These are phyloP conservation scores for Folsomia candida DNA, from an alignment of 2,888 invertebrate species.

Conservation along the genomic window DNA sequence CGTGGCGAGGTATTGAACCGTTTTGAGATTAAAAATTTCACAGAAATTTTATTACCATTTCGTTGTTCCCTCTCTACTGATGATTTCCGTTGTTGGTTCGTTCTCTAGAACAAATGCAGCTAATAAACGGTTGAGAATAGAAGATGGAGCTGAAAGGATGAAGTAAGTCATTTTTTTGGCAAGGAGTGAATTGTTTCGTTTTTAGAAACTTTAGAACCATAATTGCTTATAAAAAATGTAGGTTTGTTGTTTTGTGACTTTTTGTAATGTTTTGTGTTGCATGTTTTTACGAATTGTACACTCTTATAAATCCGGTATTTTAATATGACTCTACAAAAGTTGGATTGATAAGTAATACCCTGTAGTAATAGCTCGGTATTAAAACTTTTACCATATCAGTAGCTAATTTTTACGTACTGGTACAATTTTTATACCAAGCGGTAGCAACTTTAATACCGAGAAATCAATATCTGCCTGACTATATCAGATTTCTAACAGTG, in stretches of 20 bases:
- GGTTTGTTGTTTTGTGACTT: neutral
- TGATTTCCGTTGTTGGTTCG: constrained; percentile 13
- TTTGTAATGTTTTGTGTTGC: neutral
- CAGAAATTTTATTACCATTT: neutral
- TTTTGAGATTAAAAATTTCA: neutral
- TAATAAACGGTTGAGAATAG: constrained; percentile 40
- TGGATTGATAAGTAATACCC: too few species aligned
- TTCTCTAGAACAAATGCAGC: constrained; percentile 42
- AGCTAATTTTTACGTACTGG: too few species aligned
- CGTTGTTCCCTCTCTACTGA: neutral
- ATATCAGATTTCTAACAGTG: too few species aligned
- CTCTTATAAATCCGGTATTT: too few species aligned
- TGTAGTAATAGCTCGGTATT: too few species aligned
- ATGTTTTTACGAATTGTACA: neutral
- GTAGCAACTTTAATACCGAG: too few species aligned
- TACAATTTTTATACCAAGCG: too few species aligned
- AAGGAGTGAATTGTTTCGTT: neutral
- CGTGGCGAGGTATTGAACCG: constrained; percentile 28
- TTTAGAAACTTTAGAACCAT: neutral
- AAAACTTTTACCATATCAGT: too few species aligned
- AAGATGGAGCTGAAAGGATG: constrained; percentile 19
- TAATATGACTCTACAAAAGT: too few species aligned
- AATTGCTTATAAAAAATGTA: neutral
- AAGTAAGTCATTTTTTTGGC: constrained; percentile 20
- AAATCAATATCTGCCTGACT: too few species aligned